These are phyloP conservation scores for Kryphioiulus occultus DNA, from an alignment of 2,888 invertebrate species.

Conservation along the genomic window DNA sequence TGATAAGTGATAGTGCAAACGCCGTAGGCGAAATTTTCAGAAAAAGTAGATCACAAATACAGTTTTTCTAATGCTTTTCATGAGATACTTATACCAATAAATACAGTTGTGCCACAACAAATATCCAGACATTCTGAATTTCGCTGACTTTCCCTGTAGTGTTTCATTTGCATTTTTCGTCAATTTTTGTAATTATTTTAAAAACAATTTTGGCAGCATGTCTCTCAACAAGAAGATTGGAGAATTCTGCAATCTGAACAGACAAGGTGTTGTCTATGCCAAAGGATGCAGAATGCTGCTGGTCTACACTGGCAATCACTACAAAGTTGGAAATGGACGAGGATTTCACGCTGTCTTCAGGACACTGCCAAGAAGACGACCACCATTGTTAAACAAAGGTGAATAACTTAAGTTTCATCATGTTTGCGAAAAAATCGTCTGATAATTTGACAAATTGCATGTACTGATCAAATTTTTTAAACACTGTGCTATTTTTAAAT, in stretches of 20 bases:
- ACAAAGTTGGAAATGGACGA: conserved; percentile 57
- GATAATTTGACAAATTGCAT: too few species aligned
- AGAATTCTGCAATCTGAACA: conserved; percentile 57
- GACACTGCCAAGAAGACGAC: conserved; percentile 52
- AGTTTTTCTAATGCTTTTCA: too few species aligned
- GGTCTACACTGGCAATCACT: conserved; percentile 55
- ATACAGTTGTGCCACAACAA: too few species aligned
- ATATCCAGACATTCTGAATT: too few species aligned
- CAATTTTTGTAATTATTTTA: not conserved
- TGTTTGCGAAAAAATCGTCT: too few species aligned
- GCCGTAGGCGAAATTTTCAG: too few species aligned
- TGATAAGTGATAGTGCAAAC: too few species aligned
- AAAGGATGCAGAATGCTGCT: conserved; percentile 55
- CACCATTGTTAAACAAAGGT: conserved; percentile 33
- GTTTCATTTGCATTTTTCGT: not conserved
- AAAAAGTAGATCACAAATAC: too few species aligned
- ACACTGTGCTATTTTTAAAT: too few species aligned
- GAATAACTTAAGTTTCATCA: not conserved
- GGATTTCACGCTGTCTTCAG: conserved; percentile 57
- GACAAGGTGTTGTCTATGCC: conserved; percentile 56
- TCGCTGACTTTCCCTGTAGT: not conserved
- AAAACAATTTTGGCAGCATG: conserved; percentile 19
- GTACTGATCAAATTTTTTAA: too few species aligned
- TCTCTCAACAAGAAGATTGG: conserved; percentile 54
- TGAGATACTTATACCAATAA: too few species aligned